These are phyloP conservation scores for Malurus melanocephalus DNA, from an alignment of 2,113 vertebrate genomes.

Conservation along the genomic window DNA sequence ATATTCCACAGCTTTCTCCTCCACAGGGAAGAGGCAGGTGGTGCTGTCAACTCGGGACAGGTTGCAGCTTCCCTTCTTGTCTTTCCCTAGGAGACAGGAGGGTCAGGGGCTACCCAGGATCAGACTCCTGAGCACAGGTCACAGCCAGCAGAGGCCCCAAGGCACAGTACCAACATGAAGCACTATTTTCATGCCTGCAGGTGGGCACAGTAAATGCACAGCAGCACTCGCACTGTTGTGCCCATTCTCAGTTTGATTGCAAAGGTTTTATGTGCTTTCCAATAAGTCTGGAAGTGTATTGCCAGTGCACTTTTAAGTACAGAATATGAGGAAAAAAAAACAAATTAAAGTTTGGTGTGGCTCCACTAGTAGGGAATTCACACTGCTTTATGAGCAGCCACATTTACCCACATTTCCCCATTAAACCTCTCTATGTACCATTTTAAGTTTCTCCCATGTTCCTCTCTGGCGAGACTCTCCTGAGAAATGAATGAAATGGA, in stretches of 20 bases:
- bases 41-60: slow-evolving; percentile 88
- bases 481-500: not conserved
- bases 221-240: accelerated
- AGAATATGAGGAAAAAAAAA: not conserved
- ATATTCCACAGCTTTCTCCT: slow-evolving; percentile 95
- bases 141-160: slow-evolving; percentile 9
- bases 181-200: not conserved
- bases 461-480: not conserved
- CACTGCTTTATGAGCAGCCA: not conserved
- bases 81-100: slow-evolving; percentile 72
- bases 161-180: slow-evolving; percentile 59
- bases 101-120: not conserved
- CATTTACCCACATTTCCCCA: not conserved
- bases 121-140: not conserved
- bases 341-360: not conserved
- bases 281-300: too few relatives aligned
- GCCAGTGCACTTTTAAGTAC: too few relatives aligned
- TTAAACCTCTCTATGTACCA: not conserved
- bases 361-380: not conserved
- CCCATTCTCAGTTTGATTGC: not conserved
- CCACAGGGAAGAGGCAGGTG: slow-evolving; percentile 92
- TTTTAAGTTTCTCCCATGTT: not conserved
- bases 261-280: not conserved
- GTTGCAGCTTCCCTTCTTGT: slow-evolving; percentile 88
- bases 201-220: accelerated